These are phyloP conservation scores for Emmelina monodactyla DNA, from an alignment of 2,888 invertebrate species.

Conservation along the genomic window DNA sequence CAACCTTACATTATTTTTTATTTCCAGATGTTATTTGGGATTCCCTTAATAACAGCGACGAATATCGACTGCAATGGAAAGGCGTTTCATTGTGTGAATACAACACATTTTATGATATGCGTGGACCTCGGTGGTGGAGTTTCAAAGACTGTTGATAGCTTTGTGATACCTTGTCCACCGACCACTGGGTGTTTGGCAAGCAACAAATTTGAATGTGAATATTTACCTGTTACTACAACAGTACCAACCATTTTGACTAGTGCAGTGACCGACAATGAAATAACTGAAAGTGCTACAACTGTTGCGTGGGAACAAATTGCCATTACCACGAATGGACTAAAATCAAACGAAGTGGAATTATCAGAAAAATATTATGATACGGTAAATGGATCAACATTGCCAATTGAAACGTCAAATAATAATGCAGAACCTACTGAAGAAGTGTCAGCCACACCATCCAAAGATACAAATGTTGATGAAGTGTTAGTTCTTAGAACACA, in stretches of 20 bases:
- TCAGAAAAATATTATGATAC: not conserved
- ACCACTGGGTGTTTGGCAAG: conserved; percentile 33
- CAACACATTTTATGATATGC: conserved; percentile 58
- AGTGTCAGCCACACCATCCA: no score
- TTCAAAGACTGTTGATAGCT: conserved; percentile 43
- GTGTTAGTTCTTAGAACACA: no score
- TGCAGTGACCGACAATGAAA: not conserved
- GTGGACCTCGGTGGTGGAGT: conserved; percentile 48
- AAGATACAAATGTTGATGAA: no score
- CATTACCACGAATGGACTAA: not conserved
- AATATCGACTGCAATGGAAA: conserved; percentile 51
- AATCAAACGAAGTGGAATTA: not conserved
- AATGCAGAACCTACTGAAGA: no score
- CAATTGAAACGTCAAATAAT: not conserved
- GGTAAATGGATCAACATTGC: not conserved
- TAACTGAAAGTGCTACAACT: not conserved
- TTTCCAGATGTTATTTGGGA: conserved; percentile 33
- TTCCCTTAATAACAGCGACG: conserved; percentile 25
- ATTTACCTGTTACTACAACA: conserved; percentile 21
- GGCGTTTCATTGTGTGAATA: conserved; percentile 51
- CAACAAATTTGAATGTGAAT: conserved; percentile 50
- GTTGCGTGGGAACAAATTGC: not conserved
- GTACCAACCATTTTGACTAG: conserved; percentile 9
- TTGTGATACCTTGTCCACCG: conserved; percentile 40
- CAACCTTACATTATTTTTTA: conserved; percentile 9